Base-by-base conservation (phyloP, 1,140 invertebrate species). In the Eulimnadia texana region DNA sequence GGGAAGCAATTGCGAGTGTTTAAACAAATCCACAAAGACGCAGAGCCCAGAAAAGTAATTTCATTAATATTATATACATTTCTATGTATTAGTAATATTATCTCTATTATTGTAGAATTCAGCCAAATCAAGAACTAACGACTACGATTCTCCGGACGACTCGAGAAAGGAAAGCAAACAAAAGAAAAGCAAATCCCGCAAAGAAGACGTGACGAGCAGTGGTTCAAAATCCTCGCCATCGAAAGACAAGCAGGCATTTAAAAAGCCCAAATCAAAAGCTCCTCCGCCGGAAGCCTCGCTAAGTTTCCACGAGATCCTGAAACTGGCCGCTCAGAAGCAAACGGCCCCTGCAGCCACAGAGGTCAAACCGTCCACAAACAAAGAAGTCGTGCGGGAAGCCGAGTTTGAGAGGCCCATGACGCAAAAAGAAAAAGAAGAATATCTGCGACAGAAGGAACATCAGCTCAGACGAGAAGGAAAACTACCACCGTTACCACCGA, bases 321-420 rank as follows among this genome's bases (percentile, higher is more conserved):
- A 88, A 57, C 71, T 93, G 16, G 89, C 88, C 6, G 84, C 86
- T 65, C 79, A 88, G 69, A 91, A 92, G 69, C 86, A 90, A 65
- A 77, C 80, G 71, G 85, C 90, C 71, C 86, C 88, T 0, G 72
- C 90, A 29, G 70, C 29, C 9, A 10, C 81, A 13, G 69, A 78
- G 33, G 80, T 83, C 67, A 75, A 78, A 51, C 81, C 82, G 66
- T 13, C 60, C 60, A 11, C 29, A 54, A 69, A 71, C 22, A 76
- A 77, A 66, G 71, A 69, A 64, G 69, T 72, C 55, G 77, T 42
- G 6, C 33, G 33, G 51, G 84, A 85, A 63, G 72, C 79, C 0
- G 84, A 85, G 65, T 69, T 64, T 59, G 67, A 67, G 20, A 74
- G 84, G 55, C 71, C 81, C 6, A 82, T 90, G 77, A 91, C 89